These are phyloP conservation scores for Drosophila lacertosa DNA, from an alignment of 1,140 invertebrate species.

Conservation along the genomic window DNA sequence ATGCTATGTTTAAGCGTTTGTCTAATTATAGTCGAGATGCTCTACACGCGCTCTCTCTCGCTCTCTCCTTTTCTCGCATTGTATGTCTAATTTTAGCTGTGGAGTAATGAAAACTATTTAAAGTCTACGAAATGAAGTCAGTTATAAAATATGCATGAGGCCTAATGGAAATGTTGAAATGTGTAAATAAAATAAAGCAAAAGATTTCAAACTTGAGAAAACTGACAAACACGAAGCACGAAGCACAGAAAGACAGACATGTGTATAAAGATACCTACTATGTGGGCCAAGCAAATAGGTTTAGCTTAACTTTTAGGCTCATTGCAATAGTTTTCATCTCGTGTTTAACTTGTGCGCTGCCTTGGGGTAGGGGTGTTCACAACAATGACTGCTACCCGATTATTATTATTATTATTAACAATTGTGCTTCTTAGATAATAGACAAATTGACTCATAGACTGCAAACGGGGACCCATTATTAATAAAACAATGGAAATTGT, in stretches of 20 bases:
- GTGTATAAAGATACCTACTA: neutral
- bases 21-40: slow-evolving; percentile 66
- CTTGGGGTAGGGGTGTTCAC: too few relatives aligned
- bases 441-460: slow-evolving; percentile 31
- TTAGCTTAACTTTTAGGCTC: slow-evolving; percentile 52
- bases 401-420: slow-evolving; percentile 3
- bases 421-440: slow-evolving; percentile 38
- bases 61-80: neutral
- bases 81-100: slow-evolving; percentile 30
- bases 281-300: slow-evolving; percentile 42
- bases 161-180: slow-evolving; percentile 75
- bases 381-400: too few relatives aligned
- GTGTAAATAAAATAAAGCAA: slow-evolving; percentile 56
- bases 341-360: slow-evolving; percentile 41
- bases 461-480: neutral
- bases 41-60: slow-evolving; percentile 2
- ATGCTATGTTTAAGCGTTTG: slow-evolving; percentile 25
- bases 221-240: slow-evolving; percentile 7
- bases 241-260: too few relatives aligned
- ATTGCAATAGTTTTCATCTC: slow-evolving; percentile 52
- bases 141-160: slow-evolving; percentile 74
- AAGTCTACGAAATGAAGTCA: slow-evolving; percentile 63
- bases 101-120: slow-evolving; percentile 77
- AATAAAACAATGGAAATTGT: slow-evolving; percentile 22
- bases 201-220: slow-evolving; percentile 18